A percentile compares a stretch with the other conserved stretches of the same genome.
These are phyloP conservation scores for Alexandromys fortis DNA, from an alignment of 2,113 vertebrate genomes.

Conservation along the genomic window DNA sequence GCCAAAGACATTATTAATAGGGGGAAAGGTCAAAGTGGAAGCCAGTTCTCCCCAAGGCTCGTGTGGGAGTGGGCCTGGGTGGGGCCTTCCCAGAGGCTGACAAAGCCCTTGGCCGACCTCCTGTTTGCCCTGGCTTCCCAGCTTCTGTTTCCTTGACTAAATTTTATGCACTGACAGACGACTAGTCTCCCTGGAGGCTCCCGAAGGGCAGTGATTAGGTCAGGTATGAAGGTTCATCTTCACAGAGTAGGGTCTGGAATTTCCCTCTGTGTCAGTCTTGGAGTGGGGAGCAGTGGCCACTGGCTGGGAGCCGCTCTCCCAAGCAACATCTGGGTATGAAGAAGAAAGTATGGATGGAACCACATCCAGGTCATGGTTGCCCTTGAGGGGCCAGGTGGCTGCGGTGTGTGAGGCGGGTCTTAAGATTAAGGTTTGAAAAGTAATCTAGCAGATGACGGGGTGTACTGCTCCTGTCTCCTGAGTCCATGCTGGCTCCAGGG, in stretches of 20 bases:
- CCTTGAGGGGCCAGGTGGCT: no score
- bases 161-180: background rate
- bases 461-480: background rate
- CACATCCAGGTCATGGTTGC: background rate
- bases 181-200: background rate
- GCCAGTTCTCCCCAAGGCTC: background rate
- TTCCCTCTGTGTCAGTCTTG: background rate
- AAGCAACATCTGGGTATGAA: background rate
- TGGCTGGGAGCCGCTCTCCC: background rate
- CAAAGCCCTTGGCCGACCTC: background rate
- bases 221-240: background rate
- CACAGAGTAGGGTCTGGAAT: background rate
- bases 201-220: background rate
- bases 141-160: background rate
- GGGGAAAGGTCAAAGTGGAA: background rate
- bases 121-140: background rate
- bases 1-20: background rate
- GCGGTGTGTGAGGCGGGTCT: background rate
- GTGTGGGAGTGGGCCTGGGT: background rate
- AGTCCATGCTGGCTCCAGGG: background rate
- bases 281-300: background rate
- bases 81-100: background rate
- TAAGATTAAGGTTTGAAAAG: background rate
- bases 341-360: background rate
- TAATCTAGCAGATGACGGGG: background rate